A percentile compares a stretch with the other conserved stretches of the same genome.
phyloP scores from a whole-genome alignment of 1,140 invertebrate species.

The Brachystomella parvula region DNA sequence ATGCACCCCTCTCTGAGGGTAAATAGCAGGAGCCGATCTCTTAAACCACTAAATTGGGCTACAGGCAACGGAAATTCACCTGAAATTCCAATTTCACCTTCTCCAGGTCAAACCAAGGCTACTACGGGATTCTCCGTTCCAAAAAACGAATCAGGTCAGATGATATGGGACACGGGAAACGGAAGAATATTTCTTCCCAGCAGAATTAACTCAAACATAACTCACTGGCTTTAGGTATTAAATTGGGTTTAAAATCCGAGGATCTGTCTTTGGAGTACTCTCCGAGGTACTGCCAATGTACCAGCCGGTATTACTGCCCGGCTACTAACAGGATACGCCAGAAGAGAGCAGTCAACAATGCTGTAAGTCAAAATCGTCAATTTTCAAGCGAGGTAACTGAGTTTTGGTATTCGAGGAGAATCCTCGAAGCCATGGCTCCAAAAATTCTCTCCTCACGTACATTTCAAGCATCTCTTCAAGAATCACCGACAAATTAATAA shows the following conservation, averaged over 20 bases:
- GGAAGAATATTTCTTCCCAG: neutral
- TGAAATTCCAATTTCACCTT: neutral
- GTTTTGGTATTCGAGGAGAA: too few species aligned
- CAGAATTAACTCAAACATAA: neutral
- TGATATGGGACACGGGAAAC: neutral
- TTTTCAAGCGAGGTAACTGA: neutral
- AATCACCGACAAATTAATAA: too few species aligned
- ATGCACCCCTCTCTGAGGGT: too few species aligned
- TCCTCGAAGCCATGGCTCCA: too few species aligned
- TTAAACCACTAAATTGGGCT: too few species aligned
- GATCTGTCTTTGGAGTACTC: slow-evolving; percentile 20
- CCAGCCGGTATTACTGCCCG: slow-evolving; percentile 26
- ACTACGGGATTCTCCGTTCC: neutral
- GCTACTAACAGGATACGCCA: slow-evolving; percentile 7
- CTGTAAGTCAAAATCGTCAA: neutral
- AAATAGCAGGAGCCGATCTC: too few species aligned
- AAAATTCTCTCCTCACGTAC: too few species aligned
- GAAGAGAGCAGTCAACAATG: slow-evolving; percentile 29
- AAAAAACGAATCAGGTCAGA: neutral
- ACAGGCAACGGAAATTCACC: too few species aligned
- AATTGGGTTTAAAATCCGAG: slow-evolving; percentile 11
- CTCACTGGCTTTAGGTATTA: neutral
- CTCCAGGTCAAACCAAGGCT: neutral
- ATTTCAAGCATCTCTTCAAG: too few species aligned
- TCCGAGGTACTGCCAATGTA: slow-evolving; percentile 32